Evolutionary conservation across 2,113 vertebrate species (phyloP), one percentile per base, ranked within the genome.

Genomic region (Ptilonorhynchus violaceus): DNA sequence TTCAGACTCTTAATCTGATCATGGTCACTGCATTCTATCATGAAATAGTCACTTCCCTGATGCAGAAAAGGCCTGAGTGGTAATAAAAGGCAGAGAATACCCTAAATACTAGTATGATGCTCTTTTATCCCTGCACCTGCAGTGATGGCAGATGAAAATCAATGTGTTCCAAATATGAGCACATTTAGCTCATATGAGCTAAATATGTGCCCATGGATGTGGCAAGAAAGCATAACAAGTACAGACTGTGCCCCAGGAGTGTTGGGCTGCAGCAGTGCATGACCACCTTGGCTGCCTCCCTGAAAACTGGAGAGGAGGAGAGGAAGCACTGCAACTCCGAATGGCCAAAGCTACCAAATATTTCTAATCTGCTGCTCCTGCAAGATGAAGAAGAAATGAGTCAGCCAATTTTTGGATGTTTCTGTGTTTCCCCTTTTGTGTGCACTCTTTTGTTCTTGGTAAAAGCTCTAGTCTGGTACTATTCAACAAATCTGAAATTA

Each of bases 181-280:
- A 4, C 11, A 31, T 55, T 58, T 14, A 53, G 24, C n/a, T n/a
- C n/a, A n/a, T n/a, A n/a, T n/a, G n/a, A n/a, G n/a, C n/a, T n/a
- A n/a, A n/a, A n/a, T n/a, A n/a, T 33, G 42, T 4, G 2, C 47
- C 63, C 1, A 0, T 31, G 6, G 16, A 42, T 56, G 24, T 30
- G 24, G 9, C 25, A 37, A 52, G 42, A 6, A 66, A 50, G 6
- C 9, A 30, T 15, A 76, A 25, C 6, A 41, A 68, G 23, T 30
- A 39, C 9, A 56, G 25, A 1, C 4, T 35, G 12, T 24, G 9
- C 11, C 31, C 16, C 30, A 46, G 33, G 31, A 20, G 7, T 31
- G 33, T 11, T 59, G 46, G 30, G 17, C 17, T 50, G 42, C 7
- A 24, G 15, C 12, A 69, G 27, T 31, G 15, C 28, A 10, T 21